phyloP scores from a whole-genome alignment of 2,797 vertebrate species.

The Fundulus diaphanus region DNA sequence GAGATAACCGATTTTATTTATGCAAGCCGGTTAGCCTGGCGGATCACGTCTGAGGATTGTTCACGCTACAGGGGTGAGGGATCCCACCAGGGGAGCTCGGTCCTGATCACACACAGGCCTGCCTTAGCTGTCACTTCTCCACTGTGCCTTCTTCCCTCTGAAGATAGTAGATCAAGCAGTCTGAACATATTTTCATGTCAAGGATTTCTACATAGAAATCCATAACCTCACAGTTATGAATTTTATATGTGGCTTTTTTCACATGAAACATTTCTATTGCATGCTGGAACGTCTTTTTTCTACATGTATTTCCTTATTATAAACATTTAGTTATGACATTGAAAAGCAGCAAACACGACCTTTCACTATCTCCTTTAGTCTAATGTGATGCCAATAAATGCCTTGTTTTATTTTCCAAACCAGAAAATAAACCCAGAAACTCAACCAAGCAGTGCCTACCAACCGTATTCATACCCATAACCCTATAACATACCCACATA shows the following conservation, averaged over 20 bases:
- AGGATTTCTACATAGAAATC: constrained; percentile 42
- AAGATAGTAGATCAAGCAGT: constrained; percentile 66
- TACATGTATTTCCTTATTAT: neutral
- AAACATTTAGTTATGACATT: neutral
- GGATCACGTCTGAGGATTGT: constrained; percentile 81
- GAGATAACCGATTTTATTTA: constrained; percentile 87
- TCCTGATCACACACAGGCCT: constrained; percentile 77
- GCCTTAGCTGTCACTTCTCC: constrained; percentile 71
- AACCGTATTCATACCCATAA: neutral
- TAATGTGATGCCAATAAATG: neutral
- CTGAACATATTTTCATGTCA: constrained; percentile 66
- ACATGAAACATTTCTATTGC: neutral
- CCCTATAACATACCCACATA: too few relatives aligned
- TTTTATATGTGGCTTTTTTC: neutral
- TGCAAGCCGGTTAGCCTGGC: constrained; percentile 79
- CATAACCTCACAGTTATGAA: constrained; percentile 8
- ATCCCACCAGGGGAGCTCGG: constrained; percentile 76
- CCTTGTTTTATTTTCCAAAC: neutral
- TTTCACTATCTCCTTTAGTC: neutral
- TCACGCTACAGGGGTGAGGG: constrained; percentile 79
- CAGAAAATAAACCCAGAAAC: neutral
- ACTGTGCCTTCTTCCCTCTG: constrained; percentile 51
- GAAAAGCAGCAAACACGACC: neutral
- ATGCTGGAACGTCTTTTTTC: neutral
- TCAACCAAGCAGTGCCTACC: neutral